Evolutionary conservation across 2,113 vertebrate species (phyloP).

Genomic region (Brachypodius melanocephalos): DNA sequence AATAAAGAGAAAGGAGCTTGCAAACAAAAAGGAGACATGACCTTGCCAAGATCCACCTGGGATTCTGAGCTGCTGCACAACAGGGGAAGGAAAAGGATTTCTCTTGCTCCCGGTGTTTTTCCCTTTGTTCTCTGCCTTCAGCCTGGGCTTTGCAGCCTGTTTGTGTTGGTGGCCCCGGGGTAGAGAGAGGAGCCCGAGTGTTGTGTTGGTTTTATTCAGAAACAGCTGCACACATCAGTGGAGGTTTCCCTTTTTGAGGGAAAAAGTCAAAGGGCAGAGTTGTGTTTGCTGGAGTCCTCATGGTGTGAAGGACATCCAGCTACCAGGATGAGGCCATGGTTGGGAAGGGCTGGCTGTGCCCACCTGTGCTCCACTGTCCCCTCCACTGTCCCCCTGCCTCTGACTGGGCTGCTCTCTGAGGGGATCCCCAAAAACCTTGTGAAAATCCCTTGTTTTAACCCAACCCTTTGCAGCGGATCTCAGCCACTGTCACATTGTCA

Average conservation of each 20-base stretch:
- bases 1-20: background rate
- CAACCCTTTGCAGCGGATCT: background rate
- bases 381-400: background rate
- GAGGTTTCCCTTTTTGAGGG: background rate
- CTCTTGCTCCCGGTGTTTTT: background rate
- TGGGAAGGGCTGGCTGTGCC: background rate
- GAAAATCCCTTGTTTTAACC: background rate
- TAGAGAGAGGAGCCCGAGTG: background rate
- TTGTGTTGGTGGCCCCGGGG: background rate
- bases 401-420: accelerated
- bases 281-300: accelerated
- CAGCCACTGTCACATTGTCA: background rate
- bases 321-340: accelerated
- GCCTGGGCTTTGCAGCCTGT: background rate
- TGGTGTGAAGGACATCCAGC: accelerated
- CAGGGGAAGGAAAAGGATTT: background rate
- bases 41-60: background rate
- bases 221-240: background rate
- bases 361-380: background rate
- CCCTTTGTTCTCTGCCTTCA: background rate
- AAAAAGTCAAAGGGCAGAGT: background rate
- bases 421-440: background rate
- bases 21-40: background rate
- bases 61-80: background rate
- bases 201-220: background rate